phyloP scores from a whole-genome alignment of 1,140 invertebrate genomes.

The Drosophila chauvacae region DNA sequence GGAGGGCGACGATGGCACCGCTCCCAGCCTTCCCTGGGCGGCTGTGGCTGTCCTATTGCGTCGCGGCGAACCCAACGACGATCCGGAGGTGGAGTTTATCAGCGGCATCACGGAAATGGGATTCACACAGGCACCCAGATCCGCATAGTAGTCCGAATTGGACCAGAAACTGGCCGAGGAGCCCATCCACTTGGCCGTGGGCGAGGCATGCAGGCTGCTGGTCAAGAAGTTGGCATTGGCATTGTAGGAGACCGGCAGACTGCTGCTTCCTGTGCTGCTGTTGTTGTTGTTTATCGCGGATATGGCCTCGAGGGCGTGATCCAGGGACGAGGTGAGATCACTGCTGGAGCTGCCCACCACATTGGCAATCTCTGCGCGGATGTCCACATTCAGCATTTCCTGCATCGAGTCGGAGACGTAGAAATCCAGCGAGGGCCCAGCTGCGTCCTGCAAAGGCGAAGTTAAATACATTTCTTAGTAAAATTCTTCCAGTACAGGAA shows the following conservation, averaged over 20 bases:
- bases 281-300: constrained; percentile 60
- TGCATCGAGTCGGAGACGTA: constrained; percentile 89
- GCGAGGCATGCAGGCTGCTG: constrained; percentile 66
- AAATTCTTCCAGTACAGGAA: not conserved
- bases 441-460: constrained; percentile 85
- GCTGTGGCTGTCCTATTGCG: constrained; percentile 44
- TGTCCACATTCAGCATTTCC: constrained; percentile 92
- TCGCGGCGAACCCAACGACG: constrained; percentile 45
- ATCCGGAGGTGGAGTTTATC: constrained; percentile 59
- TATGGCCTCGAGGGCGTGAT: constrained; percentile 72
- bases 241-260: constrained; percentile 46
- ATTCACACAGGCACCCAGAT: constrained; percentile 91
- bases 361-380: constrained; percentile 92
- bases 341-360: constrained; percentile 88
- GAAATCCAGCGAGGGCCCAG: constrained; percentile 86
- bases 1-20: constrained; percentile 63
- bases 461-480: constrained; percentile 12
- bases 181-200: constrained; percentile 84
- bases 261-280: constrained; percentile 17
- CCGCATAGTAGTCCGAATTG: constrained; percentile 89
- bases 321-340: constrained; percentile 85
- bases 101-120: constrained; percentile 90
- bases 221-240: constrained; percentile 56
- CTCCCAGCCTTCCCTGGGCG: constrained; percentile 33
- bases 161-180: constrained; percentile 88